Evolutionary conservation across 2,888 invertebrate species (phyloP), one percentile per base, ranked within the genome.

Genomic region (Megalurothrips usitatus): DNA sequence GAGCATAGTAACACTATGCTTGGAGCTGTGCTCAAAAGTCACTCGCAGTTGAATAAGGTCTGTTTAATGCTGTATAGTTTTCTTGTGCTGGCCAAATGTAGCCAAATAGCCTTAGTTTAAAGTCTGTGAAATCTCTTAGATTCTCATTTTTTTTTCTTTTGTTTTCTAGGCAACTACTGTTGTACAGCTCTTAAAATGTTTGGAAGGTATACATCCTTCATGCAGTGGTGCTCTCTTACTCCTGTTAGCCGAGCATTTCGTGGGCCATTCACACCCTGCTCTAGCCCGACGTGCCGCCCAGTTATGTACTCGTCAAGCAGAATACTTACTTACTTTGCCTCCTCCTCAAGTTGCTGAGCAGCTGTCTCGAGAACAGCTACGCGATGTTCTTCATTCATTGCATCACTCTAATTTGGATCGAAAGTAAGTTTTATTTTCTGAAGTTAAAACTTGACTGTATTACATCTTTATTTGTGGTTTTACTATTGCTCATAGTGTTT

Each of bases 201-300:
- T 96, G 78, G 91, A 92, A 78, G 90, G 92, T 63, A 92, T 92
- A 23, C 93, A 91, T 86, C 89, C 90, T 43, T 89, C 89, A 47
- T 94, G 94, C 86, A 93, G 93, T 26, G 95, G 95, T 0, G 89
- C 92, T 0, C 88, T 95, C 19, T 88, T 96, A 78, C 87, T 88
- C 78, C 86, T 92, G 19, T 86, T 94, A 26, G 87, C 92, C 12
- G 91, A 91, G 80, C 88, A 89, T 84, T 91, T 95, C 83, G 88
- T 95, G 28, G 90, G 91, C 58, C 92, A 92, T 79, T 91, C 91
- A 43, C 92, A 94, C 82, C 89, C 94, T 49, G 91, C 93, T 0
- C 85, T 93, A 43, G 89, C 91, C 0, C 90, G 93, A 83, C 87
- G 92, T 85, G 93, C 93, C 81, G 92, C 92, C n/a, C 91, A 91